Evolutionary conservation across 2,888 invertebrate genomes (phyloP), one percentile per base, ranked within the genome.

Genomic region (Drosophila kambysellisi): DNA sequence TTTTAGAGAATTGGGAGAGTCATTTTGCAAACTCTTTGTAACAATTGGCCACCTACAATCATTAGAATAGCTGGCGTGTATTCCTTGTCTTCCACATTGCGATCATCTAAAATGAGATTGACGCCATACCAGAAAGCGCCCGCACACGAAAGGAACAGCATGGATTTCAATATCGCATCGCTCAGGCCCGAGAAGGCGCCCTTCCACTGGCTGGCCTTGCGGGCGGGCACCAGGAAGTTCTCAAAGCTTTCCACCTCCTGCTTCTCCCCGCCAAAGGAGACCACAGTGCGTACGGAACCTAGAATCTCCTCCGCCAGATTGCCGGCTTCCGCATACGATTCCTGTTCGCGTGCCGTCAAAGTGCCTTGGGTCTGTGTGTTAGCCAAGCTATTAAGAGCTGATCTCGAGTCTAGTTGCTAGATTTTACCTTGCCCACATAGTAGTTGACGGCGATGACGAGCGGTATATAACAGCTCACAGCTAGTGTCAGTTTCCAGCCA

Each of bases 401-500:
- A n/a, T 1, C 15, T 11, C 6, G 8, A 9, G 11, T 9, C 7
- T 7, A 54, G 17, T 3, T 32, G 0, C 1, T n/a, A 4, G 11
- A 32, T 5, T 12, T 92, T 89, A 95, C 97, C 95, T 95, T 96
- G 15, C 96, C 95, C 51, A 98, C 96, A 33, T 96, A 92, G 29
- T 95, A 96, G 29, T 97, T 97, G 15, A 96, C 94, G 5, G 95
- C 94, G 11, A 96, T 96, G 32, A 97, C 95, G 53, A 97, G 92
- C 0, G 98, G 98, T 32, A 97, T 95, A 62, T 96, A 95, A 7
- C 96, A 95, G 75, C 98, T 93, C 59, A 97, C 96, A 52, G 97
- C 96, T 37, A 97, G 93, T 0, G 98, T 97, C 57, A 98, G 94
- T 91, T 97, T 95, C 98, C 98, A 98, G 54, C 98, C 97, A 91